phyloP scores from a whole-genome alignment of 2,888 invertebrate genomes.

The Heteropelma amictum region DNA sequence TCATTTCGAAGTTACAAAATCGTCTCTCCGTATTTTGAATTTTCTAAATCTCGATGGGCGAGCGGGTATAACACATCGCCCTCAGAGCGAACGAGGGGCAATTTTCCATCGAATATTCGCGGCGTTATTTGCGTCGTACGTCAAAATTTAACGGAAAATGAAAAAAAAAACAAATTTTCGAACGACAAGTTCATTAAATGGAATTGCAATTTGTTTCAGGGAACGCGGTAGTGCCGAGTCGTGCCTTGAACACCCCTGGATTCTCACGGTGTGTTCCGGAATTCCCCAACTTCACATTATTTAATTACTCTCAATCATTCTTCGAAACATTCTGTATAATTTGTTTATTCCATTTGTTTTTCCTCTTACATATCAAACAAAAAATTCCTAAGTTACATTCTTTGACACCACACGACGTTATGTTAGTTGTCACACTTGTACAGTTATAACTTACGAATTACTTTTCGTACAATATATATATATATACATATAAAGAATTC shows the following conservation, averaged over 20 bases:
- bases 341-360: constrained; percentile 45
- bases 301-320: constrained; percentile 59
- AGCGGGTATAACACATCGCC: too few relatives aligned
- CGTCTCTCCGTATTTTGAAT: too few relatives aligned
- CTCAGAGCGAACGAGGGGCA: too few relatives aligned
- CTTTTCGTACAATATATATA: constrained; percentile 61
- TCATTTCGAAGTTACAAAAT: too few relatives aligned
- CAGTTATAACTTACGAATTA: constrained; percentile 61
- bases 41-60: too few relatives aligned
- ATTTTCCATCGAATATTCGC: background rate
- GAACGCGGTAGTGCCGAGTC: constrained; percentile 81
- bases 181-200: background rate
- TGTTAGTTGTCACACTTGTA: constrained; percentile 56
- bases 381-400: constrained; percentile 24
- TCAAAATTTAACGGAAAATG: background rate
- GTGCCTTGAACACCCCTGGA: constrained; percentile 83
- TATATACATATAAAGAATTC: too few relatives aligned
- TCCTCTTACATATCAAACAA: constrained; percentile 39
- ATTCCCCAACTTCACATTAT: constrained; percentile 63
- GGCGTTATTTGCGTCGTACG: background rate
- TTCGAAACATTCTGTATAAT: constrained; percentile 61
- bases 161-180: background rate
- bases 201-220: constrained; percentile 70
- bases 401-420: constrained; percentile 43
- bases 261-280: constrained; percentile 78